Percentiles rank a stretch among this genome's conserved stretches.
Evolutionary conservation across 2,797 vertebrate species (phyloP).

Genomic region (Lates japonicus): DNA sequence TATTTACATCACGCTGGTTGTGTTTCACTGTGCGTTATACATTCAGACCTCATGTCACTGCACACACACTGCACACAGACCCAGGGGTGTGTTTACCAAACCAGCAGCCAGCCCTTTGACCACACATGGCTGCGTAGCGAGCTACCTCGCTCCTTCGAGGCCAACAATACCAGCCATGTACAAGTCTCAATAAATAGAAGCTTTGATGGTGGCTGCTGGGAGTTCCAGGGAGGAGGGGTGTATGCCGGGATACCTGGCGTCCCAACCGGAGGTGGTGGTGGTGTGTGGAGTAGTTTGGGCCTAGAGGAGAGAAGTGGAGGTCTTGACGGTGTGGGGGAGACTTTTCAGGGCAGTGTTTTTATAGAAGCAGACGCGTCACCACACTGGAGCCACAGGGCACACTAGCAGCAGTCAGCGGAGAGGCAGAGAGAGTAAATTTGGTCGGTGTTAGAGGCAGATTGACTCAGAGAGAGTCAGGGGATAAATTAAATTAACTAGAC

Average conservation of each 20-base stretch:
- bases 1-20: constrained; percentile 49
- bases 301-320: constrained; percentile 66
- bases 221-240: constrained; percentile 77
- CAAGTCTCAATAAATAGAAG: constrained; percentile 80
- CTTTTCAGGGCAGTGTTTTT: constrained; percentile 79
- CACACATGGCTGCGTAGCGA: constrained; percentile 73
- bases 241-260: constrained; percentile 85
- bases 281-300: constrained; percentile 62
- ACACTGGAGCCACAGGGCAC: constrained; percentile 80
- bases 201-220: constrained; percentile 85
- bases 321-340: constrained; percentile 65
- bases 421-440: constrained; percentile 51
- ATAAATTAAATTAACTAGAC: constrained; percentile 64
- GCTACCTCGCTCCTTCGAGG: constrained; percentile 51
- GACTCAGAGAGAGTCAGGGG: constrained; percentile 54
- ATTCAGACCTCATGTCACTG: constrained; percentile 58
- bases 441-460: constrained; percentile 39
- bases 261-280: constrained; percentile 71
- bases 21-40: constrained; percentile 54
- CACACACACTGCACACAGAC: constrained; percentile 55
- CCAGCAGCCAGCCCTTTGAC: constrained; percentile 69
- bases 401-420: constrained; percentile 78
- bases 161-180: constrained; percentile 83
- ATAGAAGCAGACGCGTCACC: constrained; percentile 84
- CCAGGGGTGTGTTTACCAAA: constrained; percentile 73